Evolutionary conservation across 92 coral and sea anemone genomes (phyloP).

Genomic region (Paragorgia papillata): DNA sequence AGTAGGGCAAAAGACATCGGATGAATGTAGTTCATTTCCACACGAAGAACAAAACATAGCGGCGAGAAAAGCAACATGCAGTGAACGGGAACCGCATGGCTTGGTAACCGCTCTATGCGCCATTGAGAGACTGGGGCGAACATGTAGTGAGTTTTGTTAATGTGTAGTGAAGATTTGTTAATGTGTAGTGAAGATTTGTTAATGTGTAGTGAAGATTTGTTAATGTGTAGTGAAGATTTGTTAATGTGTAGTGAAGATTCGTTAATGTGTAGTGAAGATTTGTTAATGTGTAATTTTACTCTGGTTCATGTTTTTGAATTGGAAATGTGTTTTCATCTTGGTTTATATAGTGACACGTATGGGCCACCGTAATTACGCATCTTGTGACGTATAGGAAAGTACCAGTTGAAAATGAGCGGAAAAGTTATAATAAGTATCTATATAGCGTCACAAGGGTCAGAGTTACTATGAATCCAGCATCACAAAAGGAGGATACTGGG

Average conservation of each 20-base stretch:
- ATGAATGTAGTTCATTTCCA: constrained; percentile 23
- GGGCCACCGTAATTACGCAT: constrained; percentile 38
- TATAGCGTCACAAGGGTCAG: too few species aligned
- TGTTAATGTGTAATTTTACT: too few species aligned
- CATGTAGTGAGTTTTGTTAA: constrained; percentile 26
- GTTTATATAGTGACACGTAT: constrained; percentile 21
- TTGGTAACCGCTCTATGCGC: constrained; percentile 6
- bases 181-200: too few species aligned
- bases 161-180: background rate
- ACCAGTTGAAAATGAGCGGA: too few species aligned
- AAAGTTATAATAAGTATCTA: too few species aligned
- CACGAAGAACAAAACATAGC: constrained; percentile 41
- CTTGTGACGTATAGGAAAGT: too few species aligned
- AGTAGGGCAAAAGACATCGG: constrained; percentile 32
- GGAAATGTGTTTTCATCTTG: background rate
- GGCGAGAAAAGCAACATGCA: background rate
- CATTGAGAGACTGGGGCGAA: constrained; percentile 12
- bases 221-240: too few species aligned
- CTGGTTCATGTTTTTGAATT: constrained; percentile 1
- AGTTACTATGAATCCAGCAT: too few species aligned
- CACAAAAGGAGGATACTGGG: too few species aligned
- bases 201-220: too few species aligned
- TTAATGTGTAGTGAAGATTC: too few species aligned
- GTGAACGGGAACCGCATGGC: background rate
- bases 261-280: too few species aligned